Percentiles rank a stretch among this genome's conserved stretches.
Evolutionary conservation across 2,797 vertebrate species (phyloP).

Genomic region (Huso huso): DNA sequence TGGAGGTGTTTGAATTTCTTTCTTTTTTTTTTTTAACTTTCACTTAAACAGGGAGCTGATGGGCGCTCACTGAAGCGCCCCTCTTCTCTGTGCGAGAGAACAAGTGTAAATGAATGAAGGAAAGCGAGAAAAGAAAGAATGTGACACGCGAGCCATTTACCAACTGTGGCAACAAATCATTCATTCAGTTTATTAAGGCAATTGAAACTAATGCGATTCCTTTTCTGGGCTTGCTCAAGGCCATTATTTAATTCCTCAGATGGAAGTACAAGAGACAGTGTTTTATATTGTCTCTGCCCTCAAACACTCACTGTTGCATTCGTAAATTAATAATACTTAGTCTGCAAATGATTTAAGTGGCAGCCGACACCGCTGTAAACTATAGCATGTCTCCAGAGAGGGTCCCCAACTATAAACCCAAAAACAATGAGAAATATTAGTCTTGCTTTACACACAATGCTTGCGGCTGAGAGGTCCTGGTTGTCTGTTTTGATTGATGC

Average conservation of each 20-base stretch:
- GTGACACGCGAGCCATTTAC: neutral
- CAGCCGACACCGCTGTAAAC: constrained; percentile 11
- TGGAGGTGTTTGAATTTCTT: neutral
- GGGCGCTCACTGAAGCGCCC: neutral
- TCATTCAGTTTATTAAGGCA: neutral
- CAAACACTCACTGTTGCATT: constrained; percentile 3
- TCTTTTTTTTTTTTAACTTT: neutral
- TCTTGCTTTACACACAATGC: no score
- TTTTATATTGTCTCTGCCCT: constrained; percentile 1
- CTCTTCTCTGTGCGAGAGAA: neutral
- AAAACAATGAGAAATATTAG: no score
- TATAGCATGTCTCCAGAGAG: neutral
- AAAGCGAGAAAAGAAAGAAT: neutral
- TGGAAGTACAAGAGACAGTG: neutral
- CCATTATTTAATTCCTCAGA: constrained; percentile 2
- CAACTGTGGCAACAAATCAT: neutral
- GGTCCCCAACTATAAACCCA: no score
- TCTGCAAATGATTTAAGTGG: constrained; percentile 18
- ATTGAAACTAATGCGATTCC: neutral
- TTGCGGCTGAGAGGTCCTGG: no score
- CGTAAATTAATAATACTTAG: constrained; percentile 33
- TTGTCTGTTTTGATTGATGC: no score
- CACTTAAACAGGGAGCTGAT: neutral
- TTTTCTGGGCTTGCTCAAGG: neutral
- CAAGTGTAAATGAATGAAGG: neutral